phyloP scores from a whole-genome alignment of 2,113 vertebrate genomes.

The Dicentrarchus labrax region DNA sequence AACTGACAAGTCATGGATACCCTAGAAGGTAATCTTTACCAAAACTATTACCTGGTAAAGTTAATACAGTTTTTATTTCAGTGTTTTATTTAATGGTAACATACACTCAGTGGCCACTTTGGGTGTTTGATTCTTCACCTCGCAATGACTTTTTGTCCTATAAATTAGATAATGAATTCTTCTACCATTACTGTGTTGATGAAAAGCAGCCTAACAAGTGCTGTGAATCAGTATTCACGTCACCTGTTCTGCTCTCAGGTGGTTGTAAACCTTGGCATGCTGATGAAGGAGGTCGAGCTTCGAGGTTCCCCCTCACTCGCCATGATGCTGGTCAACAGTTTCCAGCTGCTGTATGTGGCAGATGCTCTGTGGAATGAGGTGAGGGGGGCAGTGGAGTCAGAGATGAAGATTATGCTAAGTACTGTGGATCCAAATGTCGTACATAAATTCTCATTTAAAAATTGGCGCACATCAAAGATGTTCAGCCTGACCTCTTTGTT shows the following conservation, averaged over 20 bases:
- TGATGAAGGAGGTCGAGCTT: slow-evolving; percentile 89
- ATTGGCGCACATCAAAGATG: neutral
- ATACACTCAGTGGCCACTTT: neutral
- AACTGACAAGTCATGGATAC: no score
- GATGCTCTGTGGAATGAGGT: slow-evolving; percentile 93
- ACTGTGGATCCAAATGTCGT: neutral
- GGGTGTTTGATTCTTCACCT: neutral
- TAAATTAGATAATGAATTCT: neutral
- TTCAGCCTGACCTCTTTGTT: neutral
- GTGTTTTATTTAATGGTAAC: neutral
- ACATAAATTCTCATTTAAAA: neutral
- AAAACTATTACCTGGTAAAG: no score
- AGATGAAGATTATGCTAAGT: neutral
- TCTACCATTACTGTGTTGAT: neutral
- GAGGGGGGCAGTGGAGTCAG: slow-evolving; percentile 8
- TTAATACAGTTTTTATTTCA: no score
- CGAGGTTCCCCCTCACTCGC: slow-evolving; percentile 88
- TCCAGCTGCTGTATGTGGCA: slow-evolving; percentile 91
- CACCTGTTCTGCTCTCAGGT: slow-evolving; percentile 76
- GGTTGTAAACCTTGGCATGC: slow-evolving; percentile 89
- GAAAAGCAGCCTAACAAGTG: neutral
- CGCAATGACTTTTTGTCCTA: neutral
- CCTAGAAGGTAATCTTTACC: no score
- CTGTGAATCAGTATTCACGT: neutral
- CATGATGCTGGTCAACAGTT: slow-evolving; percentile 90